These are phyloP conservation scores for Brachionus sp. DNA, from an alignment of 1,140 invertebrate species.

Conservation along the genomic window DNA sequence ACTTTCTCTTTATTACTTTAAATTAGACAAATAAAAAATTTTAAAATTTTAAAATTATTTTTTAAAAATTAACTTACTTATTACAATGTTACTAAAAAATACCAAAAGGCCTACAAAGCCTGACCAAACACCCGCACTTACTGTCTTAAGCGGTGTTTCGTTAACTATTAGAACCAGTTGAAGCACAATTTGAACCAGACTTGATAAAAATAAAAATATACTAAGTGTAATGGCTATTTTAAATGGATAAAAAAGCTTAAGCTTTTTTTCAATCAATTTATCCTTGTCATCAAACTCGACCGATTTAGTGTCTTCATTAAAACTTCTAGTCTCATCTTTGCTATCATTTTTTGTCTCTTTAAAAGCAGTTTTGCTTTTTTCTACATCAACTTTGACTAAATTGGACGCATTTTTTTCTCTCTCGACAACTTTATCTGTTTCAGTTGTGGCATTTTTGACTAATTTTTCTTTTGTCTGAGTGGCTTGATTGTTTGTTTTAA, in stretches of 20 bases:
- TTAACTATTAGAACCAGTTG: background rate
- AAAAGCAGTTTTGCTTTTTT: background rate
- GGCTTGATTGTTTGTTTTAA: background rate
- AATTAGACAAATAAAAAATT: background rate
- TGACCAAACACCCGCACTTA: background rate
- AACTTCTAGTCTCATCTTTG: background rate
- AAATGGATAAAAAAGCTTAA: background rate
- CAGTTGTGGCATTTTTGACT: background rate
- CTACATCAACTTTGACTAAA: background rate
- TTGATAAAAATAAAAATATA: background rate
- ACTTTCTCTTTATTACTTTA: background rate
- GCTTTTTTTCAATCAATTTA: background rate
- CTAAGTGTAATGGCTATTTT: background rate
- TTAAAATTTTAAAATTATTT: background rate
- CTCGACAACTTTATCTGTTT: background rate
- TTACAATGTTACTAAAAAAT: background rate
- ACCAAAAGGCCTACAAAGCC: background rate
- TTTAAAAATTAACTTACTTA: background rate
- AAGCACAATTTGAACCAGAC: background rate
- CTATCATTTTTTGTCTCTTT: background rate
- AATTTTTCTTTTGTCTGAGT: background rate
- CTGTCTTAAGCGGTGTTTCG: background rate
- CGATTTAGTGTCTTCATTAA: background rate
- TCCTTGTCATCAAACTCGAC: background rate
- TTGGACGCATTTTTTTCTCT: background rate